A percentile compares a stretch with the other conserved stretches of the same genome.
Evolutionary conservation across 2,113 vertebrate species (phyloP).

Genomic region (Elaphurus davidianus): DNA sequence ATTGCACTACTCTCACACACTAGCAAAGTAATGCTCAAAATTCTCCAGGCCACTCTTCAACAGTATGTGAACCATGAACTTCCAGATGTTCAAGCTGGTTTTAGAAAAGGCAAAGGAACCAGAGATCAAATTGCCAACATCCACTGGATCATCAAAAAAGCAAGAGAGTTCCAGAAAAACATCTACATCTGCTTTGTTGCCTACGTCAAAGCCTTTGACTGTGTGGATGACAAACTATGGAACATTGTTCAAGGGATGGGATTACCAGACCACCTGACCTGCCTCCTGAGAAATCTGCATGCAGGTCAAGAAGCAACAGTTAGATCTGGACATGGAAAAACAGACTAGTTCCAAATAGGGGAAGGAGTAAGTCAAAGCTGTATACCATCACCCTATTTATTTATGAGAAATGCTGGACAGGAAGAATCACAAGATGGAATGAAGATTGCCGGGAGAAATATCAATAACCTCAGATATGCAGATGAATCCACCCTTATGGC

Average conservation of each 20-base stretch:
- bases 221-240: neutral
- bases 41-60: neutral
- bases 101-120: neutral
- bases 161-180: neutral
- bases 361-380: neutral
- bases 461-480: neutral
- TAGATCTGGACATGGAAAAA: neutral
- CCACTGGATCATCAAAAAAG: neutral
- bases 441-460: neutral
- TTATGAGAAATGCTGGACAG: neutral
- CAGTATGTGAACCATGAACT: neutral
- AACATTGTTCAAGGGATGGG: neutral
- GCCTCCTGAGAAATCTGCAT: neutral
- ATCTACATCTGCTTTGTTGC: neutral
- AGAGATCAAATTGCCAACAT: neutral
- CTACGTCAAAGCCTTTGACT: fast-evolving
- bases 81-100: neutral
- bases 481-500: neutral
- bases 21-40: neutral
- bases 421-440: neutral
- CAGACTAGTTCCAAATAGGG: neutral
- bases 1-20: neutral
- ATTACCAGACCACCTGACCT: neutral
- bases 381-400: neutral
- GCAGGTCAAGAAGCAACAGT: neutral